Evolutionary conservation across 2,888 invertebrate genomes (phyloP).

Genomic region (Busseola fusca): DNA sequence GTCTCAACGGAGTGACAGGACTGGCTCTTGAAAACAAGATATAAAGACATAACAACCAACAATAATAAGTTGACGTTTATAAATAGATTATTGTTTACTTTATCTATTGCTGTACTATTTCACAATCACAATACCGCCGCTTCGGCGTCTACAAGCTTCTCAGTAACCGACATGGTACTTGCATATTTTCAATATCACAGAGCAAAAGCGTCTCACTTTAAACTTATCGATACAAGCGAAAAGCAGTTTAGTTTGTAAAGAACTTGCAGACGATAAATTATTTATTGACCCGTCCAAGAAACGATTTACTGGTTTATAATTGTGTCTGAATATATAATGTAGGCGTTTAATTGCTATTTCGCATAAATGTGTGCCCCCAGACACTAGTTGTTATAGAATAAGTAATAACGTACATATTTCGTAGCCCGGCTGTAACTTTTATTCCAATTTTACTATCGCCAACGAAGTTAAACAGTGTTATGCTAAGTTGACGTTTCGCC

Average conservation of each 20-base stretch:
- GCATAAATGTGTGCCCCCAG: background rate
- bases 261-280: slow-evolving; percentile 49
- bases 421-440: slow-evolving; percentile 51
- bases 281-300: slow-evolving; percentile 42
- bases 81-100: slow-evolving; percentile 56
- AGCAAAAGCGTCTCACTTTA: slow-evolving; percentile 44
- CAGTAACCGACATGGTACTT: slow-evolving; percentile 16
- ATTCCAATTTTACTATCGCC: slow-evolving; percentile 70
- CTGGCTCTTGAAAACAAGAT: slow-evolving; percentile 66
- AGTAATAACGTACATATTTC: slow-evolving; percentile 27
- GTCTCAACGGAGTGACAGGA: slow-evolving; percentile 61
- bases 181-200: slow-evolving; percentile 39
- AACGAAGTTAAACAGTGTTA: slow-evolving; percentile 79
- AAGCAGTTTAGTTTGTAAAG: slow-evolving; percentile 54
- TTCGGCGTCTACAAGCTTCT: slow-evolving; percentile 13
- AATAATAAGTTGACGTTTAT: slow-evolving; percentile 59
- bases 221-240: slow-evolving; percentile 51
- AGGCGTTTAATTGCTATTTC: slow-evolving; percentile 5
- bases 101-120: slow-evolving; percentile 55
- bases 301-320: slow-evolving; percentile 35
- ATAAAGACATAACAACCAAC: slow-evolving; percentile 57
- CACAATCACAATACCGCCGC: slow-evolving; percentile 52
- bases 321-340: slow-evolving; percentile 14
- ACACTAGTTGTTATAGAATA: slow-evolving; percentile 15
- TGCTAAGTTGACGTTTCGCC: slow-evolving; percentile 80